phyloP scores from a whole-genome alignment of 2,888 invertebrate genomes.

The Eupithecia dodoneata region DNA sequence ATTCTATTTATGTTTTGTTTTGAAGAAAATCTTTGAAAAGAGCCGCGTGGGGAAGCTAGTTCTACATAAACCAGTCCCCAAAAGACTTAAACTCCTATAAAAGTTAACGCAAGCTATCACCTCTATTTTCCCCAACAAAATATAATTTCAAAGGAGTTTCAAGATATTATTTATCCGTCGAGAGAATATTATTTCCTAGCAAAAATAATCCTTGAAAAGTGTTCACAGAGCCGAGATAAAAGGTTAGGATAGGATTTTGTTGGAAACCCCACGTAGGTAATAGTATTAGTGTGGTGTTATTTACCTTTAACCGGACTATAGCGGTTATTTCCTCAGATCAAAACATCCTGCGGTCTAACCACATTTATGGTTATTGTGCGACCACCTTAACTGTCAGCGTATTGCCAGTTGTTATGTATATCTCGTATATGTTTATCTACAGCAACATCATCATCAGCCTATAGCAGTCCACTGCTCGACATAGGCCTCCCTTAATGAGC shows the following conservation, averaged over 20 bases:
- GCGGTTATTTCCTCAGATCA: conserved; percentile 6
- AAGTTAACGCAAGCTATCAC: not conserved
- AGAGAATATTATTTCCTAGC: conserved; percentile 1
- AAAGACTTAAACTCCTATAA: not conserved
- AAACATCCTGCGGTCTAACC: not conserved
- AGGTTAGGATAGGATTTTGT: not conserved
- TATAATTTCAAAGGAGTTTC: conserved; percentile 5
- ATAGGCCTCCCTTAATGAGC: no score
- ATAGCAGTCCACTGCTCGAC: no score
- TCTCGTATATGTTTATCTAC: no score
- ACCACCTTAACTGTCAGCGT: not conserved
- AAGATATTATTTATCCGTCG: not conserved
- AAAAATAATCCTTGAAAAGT: conserved; percentile 8
- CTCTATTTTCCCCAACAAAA: not conserved
- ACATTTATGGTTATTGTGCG: not conserved
- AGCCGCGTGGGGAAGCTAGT: not conserved
- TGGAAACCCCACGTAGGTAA: not conserved
- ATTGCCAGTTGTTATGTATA: not conserved
- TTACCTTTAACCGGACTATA: not conserved
- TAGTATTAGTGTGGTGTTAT: not conserved
- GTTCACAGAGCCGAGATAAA: conserved; percentile 2
- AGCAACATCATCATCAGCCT: no score
- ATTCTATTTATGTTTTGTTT: no score
- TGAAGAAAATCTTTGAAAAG: no score
- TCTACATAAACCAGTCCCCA: not conserved